Percentiles rank a stretch among this genome's conserved stretches.
These are phyloP conservation scores for Bolinopsis microptera DNA, from an alignment of 37 sponge, comb jelly and placozoan genomes.

Conservation along the genomic window DNA sequence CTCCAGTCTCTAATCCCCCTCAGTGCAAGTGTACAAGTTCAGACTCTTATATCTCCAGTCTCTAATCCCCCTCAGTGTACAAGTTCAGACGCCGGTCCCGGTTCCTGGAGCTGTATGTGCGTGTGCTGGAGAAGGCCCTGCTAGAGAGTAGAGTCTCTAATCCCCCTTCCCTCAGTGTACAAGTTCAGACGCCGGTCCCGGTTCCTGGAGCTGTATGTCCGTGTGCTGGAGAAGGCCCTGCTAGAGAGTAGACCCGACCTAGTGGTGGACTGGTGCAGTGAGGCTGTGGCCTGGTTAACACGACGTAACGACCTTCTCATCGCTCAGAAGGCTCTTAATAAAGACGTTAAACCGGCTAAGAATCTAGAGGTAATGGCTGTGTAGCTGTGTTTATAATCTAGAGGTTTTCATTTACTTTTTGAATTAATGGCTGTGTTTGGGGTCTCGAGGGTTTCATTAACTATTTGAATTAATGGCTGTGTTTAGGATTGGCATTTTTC, in stretches of 20 bases:
- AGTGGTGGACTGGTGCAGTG: constrained; percentile 75
- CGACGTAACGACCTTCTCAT: constrained; percentile 76
- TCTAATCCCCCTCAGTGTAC: constrained; percentile 77
- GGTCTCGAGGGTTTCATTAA: too few species aligned
- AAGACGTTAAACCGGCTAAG: constrained; percentile 7
- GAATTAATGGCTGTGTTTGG: too few species aligned
- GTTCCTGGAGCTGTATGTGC: constrained; percentile 84
- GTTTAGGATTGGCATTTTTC: too few species aligned
- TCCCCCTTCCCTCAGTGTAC: constrained; percentile 73
- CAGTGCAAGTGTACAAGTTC: too few species aligned
- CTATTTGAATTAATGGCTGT: too few species aligned
- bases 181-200: constrained; percentile 85
- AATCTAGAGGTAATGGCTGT: background rate
- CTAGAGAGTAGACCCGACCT: constrained; percentile 68
- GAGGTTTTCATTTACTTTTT: too few species aligned
- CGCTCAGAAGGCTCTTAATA: constrained; percentile 38
- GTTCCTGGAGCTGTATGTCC: constrained; percentile 85
- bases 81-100: constrained; percentile 87
- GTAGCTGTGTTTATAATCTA: background rate
- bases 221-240: constrained; percentile 72
- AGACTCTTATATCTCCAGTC: too few species aligned
- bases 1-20: too few species aligned
- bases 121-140: constrained; percentile 70
- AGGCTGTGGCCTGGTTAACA: constrained; percentile 78
- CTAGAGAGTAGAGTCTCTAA: constrained; percentile 66